Percentiles rank a stretch among this genome's conserved stretches.
phyloP scores from a whole-genome alignment of 2,888 invertebrate species.

The Leptothorax acervorum region DNA sequence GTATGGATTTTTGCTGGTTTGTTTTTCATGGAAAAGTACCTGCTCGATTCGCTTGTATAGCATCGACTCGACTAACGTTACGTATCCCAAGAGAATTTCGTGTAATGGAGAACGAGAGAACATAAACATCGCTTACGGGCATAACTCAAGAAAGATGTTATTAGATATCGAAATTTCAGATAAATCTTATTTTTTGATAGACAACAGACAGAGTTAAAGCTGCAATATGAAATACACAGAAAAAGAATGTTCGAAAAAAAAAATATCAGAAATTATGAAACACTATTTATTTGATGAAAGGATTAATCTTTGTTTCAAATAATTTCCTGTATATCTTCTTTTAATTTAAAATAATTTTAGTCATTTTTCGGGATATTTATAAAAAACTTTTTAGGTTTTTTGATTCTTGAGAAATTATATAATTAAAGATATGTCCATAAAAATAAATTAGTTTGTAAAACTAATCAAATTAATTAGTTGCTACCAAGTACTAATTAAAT shows the following conservation, averaged over 20 bases:
- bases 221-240: not conserved
- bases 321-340: not conserved
- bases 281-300: too few relatives aligned
- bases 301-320: too few relatives aligned
- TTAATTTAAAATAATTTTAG: not conserved
- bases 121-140: slow-evolving; percentile 48
- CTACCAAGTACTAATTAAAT: not conserved
- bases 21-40: slow-evolving; percentile 58
- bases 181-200: not conserved
- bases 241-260: not conserved
- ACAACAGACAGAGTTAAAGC: not conserved
- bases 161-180: slow-evolving; percentile 29
- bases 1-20: slow-evolving; percentile 36
- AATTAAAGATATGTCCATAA: not conserved
- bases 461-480: not conserved
- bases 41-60: slow-evolving; percentile 37
- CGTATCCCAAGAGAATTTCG: slow-evolving; percentile 55
- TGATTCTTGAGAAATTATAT: not conserved
- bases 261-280: not conserved
- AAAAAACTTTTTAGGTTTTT: not conserved
- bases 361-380: not conserved
- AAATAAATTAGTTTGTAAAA: not conserved
- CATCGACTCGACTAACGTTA: slow-evolving; percentile 58
- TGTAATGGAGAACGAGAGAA: slow-evolving; percentile 38
- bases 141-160: slow-evolving; percentile 40